These are phyloP conservation scores for Iguana delicatissima DNA, from an alignment of 2,797 vertebrate genomes.

Conservation along the genomic window DNA sequence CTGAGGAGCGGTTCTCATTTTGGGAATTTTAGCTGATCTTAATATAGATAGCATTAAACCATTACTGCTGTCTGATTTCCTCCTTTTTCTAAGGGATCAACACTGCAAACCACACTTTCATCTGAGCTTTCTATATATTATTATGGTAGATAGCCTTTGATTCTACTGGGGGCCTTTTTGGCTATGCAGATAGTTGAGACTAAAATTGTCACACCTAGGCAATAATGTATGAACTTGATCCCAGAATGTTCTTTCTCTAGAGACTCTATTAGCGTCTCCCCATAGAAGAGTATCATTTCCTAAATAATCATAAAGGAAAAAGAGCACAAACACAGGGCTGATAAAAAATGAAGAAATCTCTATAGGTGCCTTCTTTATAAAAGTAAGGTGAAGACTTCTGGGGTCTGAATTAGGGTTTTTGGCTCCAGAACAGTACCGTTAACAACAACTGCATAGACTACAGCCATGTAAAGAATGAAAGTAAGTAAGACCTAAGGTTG, in stretches of 20 bases:
- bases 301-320: neutral
- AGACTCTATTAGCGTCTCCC: neutral
- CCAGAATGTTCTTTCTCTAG: neutral
- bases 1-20: neutral
- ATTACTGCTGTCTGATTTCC: neutral
- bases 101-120: neutral
- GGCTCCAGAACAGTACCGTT: no score
- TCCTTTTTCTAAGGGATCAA: neutral
- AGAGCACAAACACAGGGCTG: neutral
- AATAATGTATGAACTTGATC: neutral
- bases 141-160: neutral
- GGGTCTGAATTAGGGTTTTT: no score
- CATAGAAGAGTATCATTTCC: neutral
- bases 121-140: neutral
- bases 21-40: neutral
- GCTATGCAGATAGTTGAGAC: neutral
- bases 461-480: no score
- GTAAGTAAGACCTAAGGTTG: no score
- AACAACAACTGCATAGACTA: no score
- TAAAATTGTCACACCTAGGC: neutral
- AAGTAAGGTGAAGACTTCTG: no score
- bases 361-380: no score
- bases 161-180: neutral
- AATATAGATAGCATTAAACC: neutral
- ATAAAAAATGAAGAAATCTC: slow-evolving; percentile 1